These are phyloP conservation scores for Drosophila ogumai DNA, from an alignment of 1,140 invertebrate species.

Conservation along the genomic window DNA sequence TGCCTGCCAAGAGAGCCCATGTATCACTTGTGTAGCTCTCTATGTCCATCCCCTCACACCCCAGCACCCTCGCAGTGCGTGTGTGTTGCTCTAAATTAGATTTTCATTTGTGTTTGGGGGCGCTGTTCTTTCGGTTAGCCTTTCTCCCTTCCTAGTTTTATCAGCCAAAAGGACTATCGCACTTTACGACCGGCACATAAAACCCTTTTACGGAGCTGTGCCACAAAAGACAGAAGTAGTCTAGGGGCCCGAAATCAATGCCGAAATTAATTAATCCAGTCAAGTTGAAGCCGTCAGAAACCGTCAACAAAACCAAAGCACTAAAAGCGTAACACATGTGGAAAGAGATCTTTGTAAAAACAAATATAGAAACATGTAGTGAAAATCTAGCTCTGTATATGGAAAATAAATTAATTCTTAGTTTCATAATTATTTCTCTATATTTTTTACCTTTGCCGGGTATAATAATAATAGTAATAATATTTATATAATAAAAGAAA, in stretches of 20 bases:
- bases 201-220: constrained; percentile 54
- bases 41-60: neutral
- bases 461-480: no score
- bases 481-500: no score
- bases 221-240: neutral
- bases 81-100: constrained; percentile 76
- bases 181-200: constrained; percentile 68
- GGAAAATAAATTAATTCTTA: no score
- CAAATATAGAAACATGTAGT: neutral
- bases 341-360: neutral
- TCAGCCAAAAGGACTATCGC: constrained; percentile 34
- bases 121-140: constrained; percentile 19
- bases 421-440: no score
- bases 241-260: constrained; percentile 52
- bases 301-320: neutral
- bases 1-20: constrained; percentile 70
- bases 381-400: neutral
- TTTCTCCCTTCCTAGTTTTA: constrained; percentile 26
- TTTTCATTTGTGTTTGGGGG: constrained; percentile 68
- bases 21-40: constrained; percentile 64
- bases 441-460: no score
- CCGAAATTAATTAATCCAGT: constrained; percentile 65
- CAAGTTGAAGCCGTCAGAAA: constrained; percentile 39
- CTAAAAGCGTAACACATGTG: constrained; percentile 1
- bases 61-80: constrained; percentile 33